Base-by-base conservation (phyloP, 2,888 invertebrate genomes). In the Helobdella robusta region DNA sequence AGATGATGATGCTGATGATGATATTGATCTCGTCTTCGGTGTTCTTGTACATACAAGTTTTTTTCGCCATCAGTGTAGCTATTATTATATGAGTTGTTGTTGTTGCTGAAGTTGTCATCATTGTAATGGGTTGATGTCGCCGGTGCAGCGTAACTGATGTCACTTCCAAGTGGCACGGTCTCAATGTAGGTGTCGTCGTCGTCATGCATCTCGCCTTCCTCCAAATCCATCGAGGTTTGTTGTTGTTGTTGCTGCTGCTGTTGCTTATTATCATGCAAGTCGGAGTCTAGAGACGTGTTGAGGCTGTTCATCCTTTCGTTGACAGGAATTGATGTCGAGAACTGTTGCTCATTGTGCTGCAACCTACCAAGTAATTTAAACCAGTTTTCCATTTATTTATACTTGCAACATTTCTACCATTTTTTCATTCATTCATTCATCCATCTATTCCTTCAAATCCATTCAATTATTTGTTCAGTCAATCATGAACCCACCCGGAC, bases 161-260 rank as follows among this genome's bases (percentile, higher is more conserved):
- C n/a, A n/a, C n/a, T n/a, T n/a, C n/a, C n/a, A n/a, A n/a, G n/a
- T n/a, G n/a, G n/a, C n/a, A n/a, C n/a, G n/a, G n/a, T n/a, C n/a
- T n/a, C n/a, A n/a, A n/a, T n/a, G n/a, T n/a, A n/a, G n/a, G n/a
- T 56, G 5, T 30, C 56, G 6, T 56, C 56, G n/a, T 56, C 56
- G 4, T 56, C 56, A 28, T 35, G 20, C 36, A 23, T 60, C 8
- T 56, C 56, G 28, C 56, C 56, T 30, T 56, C 56, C 32, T 56
- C 56, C 32, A 28, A 30, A 30, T 56, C 56, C 28, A 56, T 32
- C 4, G n/a, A 56, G 44, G n/a, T n/a, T 36, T 60, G 60, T 44
- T 44, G 44, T 40, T n/a, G 25, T 59, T n/a, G 25, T 58, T 20
- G 32, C 32, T 59, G 2, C 46, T 46, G 23, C 25, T 30, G 20